Percentiles rank a stretch among this genome's conserved stretches.
Evolutionary conservation across 2,113 vertebrate species (phyloP).

Genomic region (Bubo bubo): DNA sequence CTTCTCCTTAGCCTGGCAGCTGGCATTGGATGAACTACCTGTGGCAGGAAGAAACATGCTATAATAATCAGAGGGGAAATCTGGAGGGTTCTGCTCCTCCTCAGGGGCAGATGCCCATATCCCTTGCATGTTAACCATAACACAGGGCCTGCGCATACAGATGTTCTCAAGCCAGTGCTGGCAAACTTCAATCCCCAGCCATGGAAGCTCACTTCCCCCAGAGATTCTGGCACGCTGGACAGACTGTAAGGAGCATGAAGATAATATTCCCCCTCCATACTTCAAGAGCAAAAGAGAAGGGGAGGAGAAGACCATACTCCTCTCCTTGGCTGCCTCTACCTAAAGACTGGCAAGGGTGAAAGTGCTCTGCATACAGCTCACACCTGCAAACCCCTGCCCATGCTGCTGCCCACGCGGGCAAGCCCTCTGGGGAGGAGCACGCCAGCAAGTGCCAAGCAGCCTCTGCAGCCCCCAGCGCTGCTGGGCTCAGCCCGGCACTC

Average conservation of each 20-base stretch:
- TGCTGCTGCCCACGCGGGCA: background rate
- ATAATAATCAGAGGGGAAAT: constrained; percentile 41
- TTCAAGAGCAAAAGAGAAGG: background rate
- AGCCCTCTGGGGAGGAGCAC: background rate
- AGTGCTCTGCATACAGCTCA: background rate
- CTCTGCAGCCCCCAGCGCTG: background rate
- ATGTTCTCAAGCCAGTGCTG: background rate
- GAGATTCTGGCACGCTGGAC: background rate
- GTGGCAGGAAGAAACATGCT: constrained; percentile 60
- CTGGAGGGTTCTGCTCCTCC: background rate
- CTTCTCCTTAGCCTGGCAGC: background rate
- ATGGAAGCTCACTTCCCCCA: background rate
- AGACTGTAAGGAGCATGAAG: background rate
- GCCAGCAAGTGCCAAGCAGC: accelerated
- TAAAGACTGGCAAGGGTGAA: background rate
- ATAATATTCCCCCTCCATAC: background rate
- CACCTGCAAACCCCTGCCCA: background rate
- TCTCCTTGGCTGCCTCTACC: background rate
- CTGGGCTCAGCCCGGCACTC: accelerated
- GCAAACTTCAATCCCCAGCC: background rate
- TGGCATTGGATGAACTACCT: constrained; percentile 32
- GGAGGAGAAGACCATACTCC: background rate
- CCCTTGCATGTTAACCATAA: background rate
- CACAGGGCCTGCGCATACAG: background rate
- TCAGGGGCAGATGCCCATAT: constrained; percentile 18